These are phyloP conservation scores for Spodoptera exigua DNA, from an alignment of 2,888 invertebrate genomes.

Conservation along the genomic window DNA sequence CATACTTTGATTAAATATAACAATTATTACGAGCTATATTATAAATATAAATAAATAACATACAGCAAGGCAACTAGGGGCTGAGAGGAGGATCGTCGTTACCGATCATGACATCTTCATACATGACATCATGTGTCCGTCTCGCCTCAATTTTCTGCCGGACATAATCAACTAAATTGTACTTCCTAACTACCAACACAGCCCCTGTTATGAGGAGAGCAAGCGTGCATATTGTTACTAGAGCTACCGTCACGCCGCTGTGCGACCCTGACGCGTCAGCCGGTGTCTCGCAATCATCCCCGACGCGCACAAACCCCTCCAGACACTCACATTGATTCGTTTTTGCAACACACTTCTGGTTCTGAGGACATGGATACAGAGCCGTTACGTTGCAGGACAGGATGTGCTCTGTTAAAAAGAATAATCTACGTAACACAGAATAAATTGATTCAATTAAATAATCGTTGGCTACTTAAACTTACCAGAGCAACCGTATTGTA, in stretches of 20 bases:
- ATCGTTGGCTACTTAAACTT: conserved; percentile 79
- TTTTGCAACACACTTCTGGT: conserved; percentile 75
- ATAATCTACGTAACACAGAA: conserved; percentile 78
- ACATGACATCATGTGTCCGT: conserved; percentile 82
- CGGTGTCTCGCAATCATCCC: conserved; percentile 69
- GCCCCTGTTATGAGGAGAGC: conserved; percentile 79
- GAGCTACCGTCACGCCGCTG: conserved; percentile 72
- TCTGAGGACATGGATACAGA: conserved; percentile 69
- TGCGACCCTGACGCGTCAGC: conserved; percentile 48
- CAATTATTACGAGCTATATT: conserved; percentile 58
- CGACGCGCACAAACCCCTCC: conserved; percentile 68
- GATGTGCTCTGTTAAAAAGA: conserved; percentile 88
- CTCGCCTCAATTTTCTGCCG: conserved; percentile 79
- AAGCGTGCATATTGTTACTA: conserved; percentile 79
- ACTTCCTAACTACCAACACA: conserved; percentile 81
- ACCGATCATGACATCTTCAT: conserved; percentile 89
- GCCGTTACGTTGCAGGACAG: conserved; percentile 80
- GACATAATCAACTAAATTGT: conserved; percentile 81
- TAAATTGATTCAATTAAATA: conserved; percentile 89
- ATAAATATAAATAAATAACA: conserved; percentile 61
- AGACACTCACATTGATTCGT: conserved; percentile 73
- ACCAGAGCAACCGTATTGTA: conserved; percentile 79
- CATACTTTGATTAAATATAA: conserved; percentile 39
- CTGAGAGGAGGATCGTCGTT: conserved; percentile 86
- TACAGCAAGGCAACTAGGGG: conserved; percentile 69